Conservation (phyloP, 2,113 vertebrate genomes). For the Salvelinus alpinus region DNA sequence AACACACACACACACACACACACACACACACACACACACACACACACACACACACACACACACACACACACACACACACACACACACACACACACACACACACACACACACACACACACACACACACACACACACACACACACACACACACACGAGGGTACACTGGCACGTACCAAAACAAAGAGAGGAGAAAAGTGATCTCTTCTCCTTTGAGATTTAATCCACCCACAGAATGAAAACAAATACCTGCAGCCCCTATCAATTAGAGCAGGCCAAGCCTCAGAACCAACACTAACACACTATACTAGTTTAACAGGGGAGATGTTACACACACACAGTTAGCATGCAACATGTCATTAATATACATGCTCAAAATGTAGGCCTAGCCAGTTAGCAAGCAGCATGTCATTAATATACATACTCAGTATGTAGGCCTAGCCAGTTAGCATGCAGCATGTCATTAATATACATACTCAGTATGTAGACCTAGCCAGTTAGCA, state of each 20-base stretch:
- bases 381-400: too few species aligned
- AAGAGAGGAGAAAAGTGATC: slow-evolving; percentile 46
- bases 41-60: slow-evolving; percentile 24
- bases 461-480: too few species aligned
- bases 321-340: background rate
- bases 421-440: too few species aligned
- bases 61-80: slow-evolving; percentile 15
- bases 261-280: slow-evolving; percentile 58
- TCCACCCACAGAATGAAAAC: slow-evolving; percentile 59
- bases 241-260: slow-evolving; percentile 67
- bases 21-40: slow-evolving; percentile 12
- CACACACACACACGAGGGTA: background rate
- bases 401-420: too few species aligned
- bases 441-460: too few species aligned
- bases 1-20: too few species aligned
- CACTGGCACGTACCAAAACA: slow-evolving; percentile 19
- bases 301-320: slow-evolving; percentile 16
- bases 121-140: slow-evolving; percentile 33
- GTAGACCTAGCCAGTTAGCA: too few species aligned
- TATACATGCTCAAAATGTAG: too few species aligned
- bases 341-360: too few species aligned
- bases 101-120: background rate
- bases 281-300: slow-evolving; percentile 46
- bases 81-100: background rate
- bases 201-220: slow-evolving; percentile 64